Conservation (phyloP, 2,113 vertebrate species). For the Pelecanoides urinatrix region DNA sequence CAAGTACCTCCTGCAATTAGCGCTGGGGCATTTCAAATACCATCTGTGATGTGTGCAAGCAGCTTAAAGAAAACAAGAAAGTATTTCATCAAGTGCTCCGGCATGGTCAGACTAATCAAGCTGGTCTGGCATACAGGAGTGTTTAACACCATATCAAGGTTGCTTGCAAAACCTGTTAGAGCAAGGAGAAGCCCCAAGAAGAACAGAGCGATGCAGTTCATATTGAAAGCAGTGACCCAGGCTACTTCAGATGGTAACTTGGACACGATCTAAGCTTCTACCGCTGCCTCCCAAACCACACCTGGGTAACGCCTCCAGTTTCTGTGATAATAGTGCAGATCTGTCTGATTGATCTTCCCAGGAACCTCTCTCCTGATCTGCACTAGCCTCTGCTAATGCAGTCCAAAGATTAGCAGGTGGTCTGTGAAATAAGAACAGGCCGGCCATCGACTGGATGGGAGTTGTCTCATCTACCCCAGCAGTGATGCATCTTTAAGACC, state of each 20-base stretch:
- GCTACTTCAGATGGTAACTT: neutral
- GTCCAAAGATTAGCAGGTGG: neutral
- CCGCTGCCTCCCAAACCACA: neutral
- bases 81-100: neutral
- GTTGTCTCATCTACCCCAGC: neutral
- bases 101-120: neutral
- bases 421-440: neutral
- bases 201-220: neutral
- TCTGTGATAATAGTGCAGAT: neutral
- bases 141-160: neutral
- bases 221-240: neutral
- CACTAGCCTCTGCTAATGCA: neutral
- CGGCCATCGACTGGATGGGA: neutral
- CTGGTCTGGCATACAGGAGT: neutral
- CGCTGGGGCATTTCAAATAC: neutral
- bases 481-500: neutral
- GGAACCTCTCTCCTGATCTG: neutral
- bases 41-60: neutral
- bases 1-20: neutral
- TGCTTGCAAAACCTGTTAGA: constrained; percentile 14
- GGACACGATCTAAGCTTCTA: neutral
- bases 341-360: neutral
- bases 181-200: neutral
- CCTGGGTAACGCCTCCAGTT: neutral
- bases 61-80: constrained; percentile 44